Percentiles rank a stretch among this genome's conserved stretches.
These are phyloP conservation scores for Brachylomia viminalis DNA, from an alignment of 2,888 invertebrate species.

Conservation along the genomic window DNA sequence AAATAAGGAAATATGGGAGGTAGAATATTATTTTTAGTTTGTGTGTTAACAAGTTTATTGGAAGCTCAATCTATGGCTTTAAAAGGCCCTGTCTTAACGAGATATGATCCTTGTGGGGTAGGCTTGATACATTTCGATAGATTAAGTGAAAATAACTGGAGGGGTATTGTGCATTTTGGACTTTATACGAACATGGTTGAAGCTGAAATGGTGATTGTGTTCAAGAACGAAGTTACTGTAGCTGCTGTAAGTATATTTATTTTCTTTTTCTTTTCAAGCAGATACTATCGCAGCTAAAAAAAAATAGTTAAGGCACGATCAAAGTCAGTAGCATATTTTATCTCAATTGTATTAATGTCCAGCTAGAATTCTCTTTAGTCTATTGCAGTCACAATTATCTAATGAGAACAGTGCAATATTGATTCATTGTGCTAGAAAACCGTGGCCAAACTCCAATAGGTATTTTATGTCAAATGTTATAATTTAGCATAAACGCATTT, in stretches of 20 bases:
- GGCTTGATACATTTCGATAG: conserved; percentile 83
- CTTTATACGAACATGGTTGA: conserved; percentile 74
- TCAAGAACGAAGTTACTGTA: conserved; percentile 76
- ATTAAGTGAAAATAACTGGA: conserved; percentile 77
- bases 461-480: background rate
- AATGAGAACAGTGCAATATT: background rate
- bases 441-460: background rate
- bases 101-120: conserved; percentile 85
- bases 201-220: conserved; percentile 76
- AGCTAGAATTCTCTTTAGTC: background rate
- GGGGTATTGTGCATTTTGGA: conserved; percentile 78
- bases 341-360: background rate
- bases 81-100: conserved; percentile 78
- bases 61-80: conserved; percentile 77
- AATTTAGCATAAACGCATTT: background rate
- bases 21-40: conserved; percentile 49
- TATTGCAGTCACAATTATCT: background rate
- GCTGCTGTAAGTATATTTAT: conserved; percentile 75
- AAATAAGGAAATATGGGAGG: conserved; percentile 32
- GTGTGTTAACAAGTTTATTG: conserved; percentile 56
- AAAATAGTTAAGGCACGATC: background rate
- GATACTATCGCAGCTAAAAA: fast-evolving
- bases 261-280: background rate
- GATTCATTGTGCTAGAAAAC: background rate
- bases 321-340: background rate